Evolutionary conservation across 2,888 invertebrate species (phyloP).

Genomic region (Macrosoma leucophasiata): DNA sequence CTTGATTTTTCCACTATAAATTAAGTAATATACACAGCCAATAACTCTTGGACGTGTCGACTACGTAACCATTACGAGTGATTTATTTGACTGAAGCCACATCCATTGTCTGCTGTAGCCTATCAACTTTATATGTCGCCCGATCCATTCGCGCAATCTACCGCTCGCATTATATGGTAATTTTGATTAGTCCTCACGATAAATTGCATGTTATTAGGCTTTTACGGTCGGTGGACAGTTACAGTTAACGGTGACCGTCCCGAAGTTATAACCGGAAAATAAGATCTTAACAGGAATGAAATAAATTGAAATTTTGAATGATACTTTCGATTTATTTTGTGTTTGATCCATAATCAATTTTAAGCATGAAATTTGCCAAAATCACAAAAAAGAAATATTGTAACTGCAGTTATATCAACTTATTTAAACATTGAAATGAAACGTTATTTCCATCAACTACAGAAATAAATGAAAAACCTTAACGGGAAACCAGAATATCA

Average conservation of each 20-base stretch:
- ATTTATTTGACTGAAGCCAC: constrained; percentile 44
- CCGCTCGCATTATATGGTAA: constrained; percentile 31
- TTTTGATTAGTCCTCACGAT: constrained; percentile 39
- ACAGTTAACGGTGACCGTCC: constrained; percentile 27
- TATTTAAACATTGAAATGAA: too few relatives aligned
- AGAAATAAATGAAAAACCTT: too few relatives aligned
- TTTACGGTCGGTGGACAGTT: constrained; percentile 33
- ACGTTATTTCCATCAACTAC: too few relatives aligned
- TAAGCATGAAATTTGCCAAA: too few relatives aligned
- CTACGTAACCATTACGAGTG: constrained; percentile 44
- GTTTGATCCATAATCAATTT: too few relatives aligned
- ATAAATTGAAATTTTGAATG: too few relatives aligned
- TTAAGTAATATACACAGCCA: constrained; percentile 40
- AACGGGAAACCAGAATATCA: too few relatives aligned
- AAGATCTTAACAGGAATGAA: too few relatives aligned
- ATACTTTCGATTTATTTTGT: too few relatives aligned
- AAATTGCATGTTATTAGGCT: constrained; percentile 38
- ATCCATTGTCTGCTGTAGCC: constrained; percentile 50
- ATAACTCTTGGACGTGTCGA: constrained; percentile 51
- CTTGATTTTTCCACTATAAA: constrained; percentile 28
- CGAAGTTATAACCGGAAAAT: too few relatives aligned
- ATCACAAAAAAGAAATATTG: too few relatives aligned
- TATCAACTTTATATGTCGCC: constrained; percentile 34
- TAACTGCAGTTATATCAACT: too few relatives aligned
- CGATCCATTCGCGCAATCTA: constrained; percentile 41